phyloP scores from a whole-genome alignment of 2,797 vertebrate species.

The Centropyge bicolor region DNA sequence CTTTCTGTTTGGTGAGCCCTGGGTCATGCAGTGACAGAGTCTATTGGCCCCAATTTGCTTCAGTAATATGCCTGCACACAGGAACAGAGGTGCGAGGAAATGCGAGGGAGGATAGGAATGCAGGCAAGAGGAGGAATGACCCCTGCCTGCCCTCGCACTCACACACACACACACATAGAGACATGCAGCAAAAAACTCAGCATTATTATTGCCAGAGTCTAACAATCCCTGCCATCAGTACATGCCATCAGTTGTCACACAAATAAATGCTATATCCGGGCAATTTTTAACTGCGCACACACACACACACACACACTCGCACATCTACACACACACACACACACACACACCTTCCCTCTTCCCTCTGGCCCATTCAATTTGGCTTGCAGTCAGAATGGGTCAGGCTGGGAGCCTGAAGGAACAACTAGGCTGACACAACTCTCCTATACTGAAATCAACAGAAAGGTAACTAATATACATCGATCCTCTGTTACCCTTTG shows the following conservation, averaged over 20 bases:
- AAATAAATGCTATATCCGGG: constrained; percentile 21
- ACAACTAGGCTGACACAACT: constrained; percentile 33
- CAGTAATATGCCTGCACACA: constrained; percentile 69
- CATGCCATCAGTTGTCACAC: constrained; percentile 19
- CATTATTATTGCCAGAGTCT: constrained; percentile 35
- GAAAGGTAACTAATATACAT: constrained; percentile 74
- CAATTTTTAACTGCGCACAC: constrained; percentile 9
- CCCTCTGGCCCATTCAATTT: not conserved
- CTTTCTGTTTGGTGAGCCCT: constrained; percentile 69
- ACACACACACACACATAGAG: constrained; percentile 3
- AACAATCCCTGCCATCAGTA: constrained; percentile 35
- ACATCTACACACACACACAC: not conserved
- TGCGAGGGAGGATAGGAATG: constrained; percentile 40
- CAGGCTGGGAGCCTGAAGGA: constrained; percentile 17
- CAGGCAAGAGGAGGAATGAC: constrained; percentile 45
- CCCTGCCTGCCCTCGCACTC: constrained; percentile 33
- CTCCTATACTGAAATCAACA: constrained; percentile 56
- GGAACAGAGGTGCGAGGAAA: constrained; percentile 61
- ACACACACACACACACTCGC: constrained; percentile 7
- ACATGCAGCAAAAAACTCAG: not conserved
- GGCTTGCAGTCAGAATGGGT: constrained; percentile 23
- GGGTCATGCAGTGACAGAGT: constrained; percentile 76
- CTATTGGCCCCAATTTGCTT: constrained; percentile 81
- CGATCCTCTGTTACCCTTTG: constrained; percentile 44
- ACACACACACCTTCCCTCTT: constrained; percentile 9